phyloP scores from a whole-genome alignment of 2,797 vertebrate genomes.

The Oophaga sylvatica region DNA sequence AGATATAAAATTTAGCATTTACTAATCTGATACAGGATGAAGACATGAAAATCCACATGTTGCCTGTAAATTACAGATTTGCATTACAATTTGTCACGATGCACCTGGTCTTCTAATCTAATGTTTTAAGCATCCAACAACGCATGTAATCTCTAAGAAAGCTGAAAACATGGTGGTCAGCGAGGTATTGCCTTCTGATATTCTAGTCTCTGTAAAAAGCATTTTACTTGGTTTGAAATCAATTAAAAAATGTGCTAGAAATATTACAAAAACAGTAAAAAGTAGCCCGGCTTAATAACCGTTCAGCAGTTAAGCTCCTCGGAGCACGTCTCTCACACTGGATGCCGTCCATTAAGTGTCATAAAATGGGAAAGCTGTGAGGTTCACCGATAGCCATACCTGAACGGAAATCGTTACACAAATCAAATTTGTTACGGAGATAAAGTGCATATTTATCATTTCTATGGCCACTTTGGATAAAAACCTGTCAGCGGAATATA shows the following conservation, averaged over 20 bases:
- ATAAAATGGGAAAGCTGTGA: conserved; percentile 32
- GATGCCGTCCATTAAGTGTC: conserved; percentile 43
- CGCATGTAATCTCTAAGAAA: not conserved
- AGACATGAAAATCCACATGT: not conserved
- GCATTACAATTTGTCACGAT: too few relatives aligned
- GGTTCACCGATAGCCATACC: conserved; percentile 32
- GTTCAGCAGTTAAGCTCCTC: conserved; percentile 17
- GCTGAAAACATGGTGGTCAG: not conserved
- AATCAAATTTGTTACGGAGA: conserved; percentile 58
- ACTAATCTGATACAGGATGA: not conserved
- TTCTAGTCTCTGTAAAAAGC: not conserved
- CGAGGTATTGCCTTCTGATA: not conserved
- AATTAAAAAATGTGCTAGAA: conserved; percentile 24
- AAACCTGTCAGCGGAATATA: conserved; percentile 43
- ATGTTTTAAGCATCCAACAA: not conserved
- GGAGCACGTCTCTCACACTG: conserved; percentile 20
- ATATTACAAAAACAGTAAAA: not conserved
- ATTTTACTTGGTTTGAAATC: conserved; percentile 16
- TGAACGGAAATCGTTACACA: conserved; percentile 58
- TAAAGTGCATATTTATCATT: conserved; percentile 60
- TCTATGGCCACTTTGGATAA: conserved; percentile 57
- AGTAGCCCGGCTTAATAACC: conserved; percentile 18
- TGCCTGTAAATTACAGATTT: not conserved
- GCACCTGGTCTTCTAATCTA: not conserved
- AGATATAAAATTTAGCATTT: conserved; percentile 11